A percentile compares a stretch with the other conserved stretches of the same genome.
phyloP scores from a whole-genome alignment of 2,797 vertebrate genomes.

The Cuniculus paca region DNA sequence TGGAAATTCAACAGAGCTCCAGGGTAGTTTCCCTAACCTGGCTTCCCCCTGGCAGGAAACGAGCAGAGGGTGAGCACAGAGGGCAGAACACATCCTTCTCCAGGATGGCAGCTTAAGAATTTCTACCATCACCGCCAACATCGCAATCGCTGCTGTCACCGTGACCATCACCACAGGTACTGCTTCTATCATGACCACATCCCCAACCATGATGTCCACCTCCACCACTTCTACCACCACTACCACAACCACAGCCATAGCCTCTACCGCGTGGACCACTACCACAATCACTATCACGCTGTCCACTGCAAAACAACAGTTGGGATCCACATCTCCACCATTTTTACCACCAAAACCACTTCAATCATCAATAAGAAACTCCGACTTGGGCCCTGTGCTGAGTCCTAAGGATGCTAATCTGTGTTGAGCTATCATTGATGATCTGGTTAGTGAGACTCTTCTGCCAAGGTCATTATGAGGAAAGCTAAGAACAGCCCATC shows the following conservation, averaged over 20 bases:
- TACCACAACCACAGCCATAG: background rate
- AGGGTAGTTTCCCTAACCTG: fast-evolving
- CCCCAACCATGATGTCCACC: background rate
- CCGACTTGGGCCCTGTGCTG: background rate
- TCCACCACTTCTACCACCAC: background rate
- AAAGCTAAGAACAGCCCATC: background rate
- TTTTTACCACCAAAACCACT: background rate
- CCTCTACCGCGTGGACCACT: background rate
- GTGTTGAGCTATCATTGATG: background rate
- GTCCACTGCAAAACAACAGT: background rate
- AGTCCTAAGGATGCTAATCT: background rate
- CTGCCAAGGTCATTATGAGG: background rate
- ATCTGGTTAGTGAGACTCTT: background rate
- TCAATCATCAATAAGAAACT: too few species aligned
- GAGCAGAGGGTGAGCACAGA: background rate
- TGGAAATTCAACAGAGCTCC: background rate
- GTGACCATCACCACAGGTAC: background rate
- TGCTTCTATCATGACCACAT: background rate
- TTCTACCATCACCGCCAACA: fast-evolving
- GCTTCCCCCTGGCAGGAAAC: fast-evolving
- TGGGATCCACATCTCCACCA: too few species aligned
- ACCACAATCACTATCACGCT: background rate
- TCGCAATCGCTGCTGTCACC: background rate
- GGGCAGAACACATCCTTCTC: fast-evolving
- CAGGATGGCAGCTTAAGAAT: background rate